A percentile compares a stretch with the other conserved stretches of the same genome.
phyloP scores from a whole-genome alignment of 2,113 vertebrate species.

The Corythaixoides concolor region DNA sequence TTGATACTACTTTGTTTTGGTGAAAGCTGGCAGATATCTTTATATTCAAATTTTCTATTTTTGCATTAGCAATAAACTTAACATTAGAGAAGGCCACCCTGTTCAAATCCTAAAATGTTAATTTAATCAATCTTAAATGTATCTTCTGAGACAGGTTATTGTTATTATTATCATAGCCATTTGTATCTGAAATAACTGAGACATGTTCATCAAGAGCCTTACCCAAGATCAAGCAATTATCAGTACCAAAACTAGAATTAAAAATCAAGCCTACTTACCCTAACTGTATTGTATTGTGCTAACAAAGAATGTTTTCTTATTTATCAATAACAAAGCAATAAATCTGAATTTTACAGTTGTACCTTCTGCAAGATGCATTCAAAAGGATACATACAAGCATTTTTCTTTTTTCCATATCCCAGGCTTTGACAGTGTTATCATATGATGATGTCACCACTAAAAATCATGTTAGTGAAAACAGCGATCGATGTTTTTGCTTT shows the following conservation, averaged over 20 bases:
- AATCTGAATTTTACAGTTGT: not conserved
- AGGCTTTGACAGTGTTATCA: constrained; percentile 75
- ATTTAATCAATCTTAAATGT: not conserved
- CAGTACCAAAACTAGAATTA: not conserved
- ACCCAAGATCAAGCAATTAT: not conserved
- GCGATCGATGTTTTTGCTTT: not conserved
- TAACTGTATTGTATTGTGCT: not conserved
- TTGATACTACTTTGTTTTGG: not conserved
- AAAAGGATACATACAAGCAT: constrained; percentile 67
- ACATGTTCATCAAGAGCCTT: not conserved
- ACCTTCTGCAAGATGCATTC: not conserved
- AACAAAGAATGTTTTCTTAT: not conserved
- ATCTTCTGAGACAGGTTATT: not conserved
- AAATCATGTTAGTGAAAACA: not conserved
- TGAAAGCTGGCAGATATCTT: not conserved
- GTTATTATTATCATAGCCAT: not conserved
- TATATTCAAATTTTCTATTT: not conserved
- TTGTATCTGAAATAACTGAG: not conserved
- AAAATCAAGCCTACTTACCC: not conserved
- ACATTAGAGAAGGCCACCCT: not conserved
- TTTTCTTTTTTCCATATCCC: constrained; percentile 80
- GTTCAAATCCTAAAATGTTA: not conserved
- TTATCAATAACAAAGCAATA: not conserved
- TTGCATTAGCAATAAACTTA: not conserved
- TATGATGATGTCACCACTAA: constrained; percentile 77